phyloP scores from a whole-genome alignment of 92 coral and sea anemone species.

The Metridium senile region DNA sequence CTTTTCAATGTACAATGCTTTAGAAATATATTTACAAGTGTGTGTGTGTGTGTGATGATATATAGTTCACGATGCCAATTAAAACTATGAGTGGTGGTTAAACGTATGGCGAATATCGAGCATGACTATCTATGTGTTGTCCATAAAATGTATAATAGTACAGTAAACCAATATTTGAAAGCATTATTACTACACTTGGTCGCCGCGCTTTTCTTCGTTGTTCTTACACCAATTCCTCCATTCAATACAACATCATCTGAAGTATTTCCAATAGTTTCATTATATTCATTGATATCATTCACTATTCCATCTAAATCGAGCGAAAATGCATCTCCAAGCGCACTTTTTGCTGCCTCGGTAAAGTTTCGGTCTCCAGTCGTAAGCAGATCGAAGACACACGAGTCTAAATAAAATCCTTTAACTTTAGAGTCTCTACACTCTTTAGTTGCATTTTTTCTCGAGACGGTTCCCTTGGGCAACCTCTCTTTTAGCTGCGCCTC shows the following conservation, averaged over 20 bases:
- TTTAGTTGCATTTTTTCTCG: constrained; percentile 67
- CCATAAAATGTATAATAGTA: background rate
- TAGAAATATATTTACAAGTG: constrained; percentile 15
- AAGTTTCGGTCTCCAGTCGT: constrained; percentile 85
- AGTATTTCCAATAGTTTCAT: constrained; percentile 29
- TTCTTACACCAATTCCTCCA: background rate
- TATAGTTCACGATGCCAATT: constrained; percentile 1
- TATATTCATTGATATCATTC: constrained; percentile 49
- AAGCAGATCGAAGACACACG: constrained; percentile 92
- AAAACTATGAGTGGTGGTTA: constrained; percentile 8
- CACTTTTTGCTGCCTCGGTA: constrained; percentile 81
- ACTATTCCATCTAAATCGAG: constrained; percentile 71
- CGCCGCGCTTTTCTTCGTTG: background rate
- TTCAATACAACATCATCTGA: background rate
- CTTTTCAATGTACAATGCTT: background rate
- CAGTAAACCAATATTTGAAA: background rate
- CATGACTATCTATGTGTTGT: constrained; percentile 1
- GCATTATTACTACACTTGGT: background rate
- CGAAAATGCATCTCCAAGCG: constrained; percentile 76
- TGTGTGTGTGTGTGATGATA: background rate
- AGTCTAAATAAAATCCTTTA: constrained; percentile 84
- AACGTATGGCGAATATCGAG: background rate
- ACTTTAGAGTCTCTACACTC: constrained; percentile 68
- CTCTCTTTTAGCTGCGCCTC: constrained; percentile 56
- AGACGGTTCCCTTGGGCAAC: constrained; percentile 55